These are phyloP conservation scores for Notarius quadriscutis DNA, from an alignment of 2,113 vertebrate species.

Conservation along the genomic window DNA sequence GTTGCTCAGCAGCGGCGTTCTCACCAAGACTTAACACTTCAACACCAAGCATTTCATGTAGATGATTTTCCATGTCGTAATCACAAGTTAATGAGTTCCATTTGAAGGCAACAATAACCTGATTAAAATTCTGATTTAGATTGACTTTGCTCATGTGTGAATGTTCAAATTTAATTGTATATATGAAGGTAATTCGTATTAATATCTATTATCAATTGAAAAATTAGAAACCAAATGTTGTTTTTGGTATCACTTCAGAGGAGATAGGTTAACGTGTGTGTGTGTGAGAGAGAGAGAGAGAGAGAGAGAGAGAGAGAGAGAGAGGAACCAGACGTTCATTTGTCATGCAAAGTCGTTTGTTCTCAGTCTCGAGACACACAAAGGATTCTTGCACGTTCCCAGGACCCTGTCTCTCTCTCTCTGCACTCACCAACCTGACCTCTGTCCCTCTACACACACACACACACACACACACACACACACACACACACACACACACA, in stretches of 20 bases:
- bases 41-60: no score
- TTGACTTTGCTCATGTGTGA: not conserved
- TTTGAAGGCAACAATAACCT: no score
- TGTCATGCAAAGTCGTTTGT: conserved; percentile 22
- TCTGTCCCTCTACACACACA: conserved; percentile 10
- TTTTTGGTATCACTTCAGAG: not conserved
- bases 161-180: not conserved
- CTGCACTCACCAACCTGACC: conserved; percentile 24
- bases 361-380: conserved; percentile 5
- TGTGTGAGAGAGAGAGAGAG: not conserved
- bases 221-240: not conserved
- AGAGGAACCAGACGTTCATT: conserved; percentile 21
- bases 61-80: no score
- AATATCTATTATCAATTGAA: not conserved
- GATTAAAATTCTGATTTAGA: not conserved
- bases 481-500: no score
- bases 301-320: conserved; percentile 3
- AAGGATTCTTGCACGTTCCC: conserved; percentile 9
- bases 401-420: conserved; percentile 10
- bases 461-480: conserved; percentile 16
- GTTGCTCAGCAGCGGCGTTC: no score
- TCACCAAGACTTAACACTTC: no score
- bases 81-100: no score
- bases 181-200: not conserved
- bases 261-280: not conserved